Conservation (phyloP, 2,797 vertebrate species). For the Poeciliopsis gracilis region DNA sequence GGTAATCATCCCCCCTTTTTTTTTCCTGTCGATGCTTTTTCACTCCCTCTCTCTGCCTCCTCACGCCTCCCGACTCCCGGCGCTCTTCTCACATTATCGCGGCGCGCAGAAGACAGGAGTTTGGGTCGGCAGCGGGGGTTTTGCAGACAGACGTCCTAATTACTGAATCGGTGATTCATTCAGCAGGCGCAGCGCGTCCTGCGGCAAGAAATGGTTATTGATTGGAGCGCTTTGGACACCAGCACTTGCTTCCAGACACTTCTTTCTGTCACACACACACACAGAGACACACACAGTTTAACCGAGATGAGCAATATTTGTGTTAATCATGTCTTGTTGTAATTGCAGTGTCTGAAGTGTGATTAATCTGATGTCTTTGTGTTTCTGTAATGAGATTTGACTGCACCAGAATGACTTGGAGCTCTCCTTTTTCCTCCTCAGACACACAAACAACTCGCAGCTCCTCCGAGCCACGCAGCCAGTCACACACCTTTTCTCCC, state of each 20-base stretch:
- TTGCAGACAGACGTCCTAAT: constrained; percentile 69
- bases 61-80: constrained; percentile 26
- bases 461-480: constrained; percentile 3
- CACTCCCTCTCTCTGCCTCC: constrained; percentile 7
- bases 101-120: constrained; percentile 63
- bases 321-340: constrained; percentile 78
- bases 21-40: constrained; percentile 33
- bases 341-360: constrained; percentile 77
- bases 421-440: constrained; percentile 40
- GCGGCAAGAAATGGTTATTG: constrained; percentile 75
- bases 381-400: constrained; percentile 79
- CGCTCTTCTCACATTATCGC: constrained; percentile 67
- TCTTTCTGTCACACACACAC: constrained; percentile 15
- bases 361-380: constrained; percentile 82
- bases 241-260: constrained; percentile 42
- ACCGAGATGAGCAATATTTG: constrained; percentile 73
- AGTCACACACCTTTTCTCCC: constrained; percentile 2
- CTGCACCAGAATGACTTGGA: constrained; percentile 67
- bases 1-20: constrained; percentile 56
- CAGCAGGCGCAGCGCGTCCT: constrained; percentile 56
- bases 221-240: constrained; percentile 74
- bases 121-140: constrained; percentile 47
- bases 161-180: constrained; percentile 75
- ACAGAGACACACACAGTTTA: constrained; percentile 43
- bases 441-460: constrained; percentile 34